Evolutionary conservation across 2,888 invertebrate species (phyloP).

Genomic region (Pandemis heparana): DNA sequence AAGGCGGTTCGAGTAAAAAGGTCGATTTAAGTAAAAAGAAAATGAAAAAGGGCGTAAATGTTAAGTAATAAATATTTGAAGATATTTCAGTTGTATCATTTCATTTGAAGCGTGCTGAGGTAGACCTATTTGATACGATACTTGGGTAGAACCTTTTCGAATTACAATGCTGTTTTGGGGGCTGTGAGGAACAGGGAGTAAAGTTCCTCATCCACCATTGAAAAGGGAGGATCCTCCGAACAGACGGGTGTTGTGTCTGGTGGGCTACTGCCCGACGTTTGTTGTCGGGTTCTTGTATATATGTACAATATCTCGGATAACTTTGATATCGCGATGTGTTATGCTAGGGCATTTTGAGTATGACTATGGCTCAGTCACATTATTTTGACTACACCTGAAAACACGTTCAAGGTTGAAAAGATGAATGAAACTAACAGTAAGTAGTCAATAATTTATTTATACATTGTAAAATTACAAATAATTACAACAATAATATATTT

Average conservation of each 20-base stretch:
- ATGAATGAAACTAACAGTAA: constrained; percentile 44
- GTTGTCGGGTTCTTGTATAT: no score
- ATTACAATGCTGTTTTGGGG: no score
- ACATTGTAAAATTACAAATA: constrained; percentile 70
- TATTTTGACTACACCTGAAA: no score
- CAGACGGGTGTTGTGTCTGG: no score
- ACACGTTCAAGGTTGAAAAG: not conserved
- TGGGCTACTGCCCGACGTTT: no score
- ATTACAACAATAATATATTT: constrained; percentile 68
- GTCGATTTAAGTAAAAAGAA: constrained; percentile 51
- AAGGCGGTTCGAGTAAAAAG: constrained; percentile 47
- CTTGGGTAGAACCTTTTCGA: not conserved
- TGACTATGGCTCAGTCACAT: no score
- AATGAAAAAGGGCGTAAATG: constrained; percentile 47
- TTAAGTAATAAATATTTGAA: constrained; percentile 46
- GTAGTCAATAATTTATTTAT: constrained; percentile 69
- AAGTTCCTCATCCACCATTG: no score
- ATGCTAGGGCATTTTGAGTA: no score
- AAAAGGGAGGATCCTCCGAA: no score
- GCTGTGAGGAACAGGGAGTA: no score
- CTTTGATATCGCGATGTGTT: no score
- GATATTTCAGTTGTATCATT: constrained; percentile 28
- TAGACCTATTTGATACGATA: not conserved
- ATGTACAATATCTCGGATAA: no score
- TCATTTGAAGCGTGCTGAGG: not conserved